Conservation (phyloP, 2,888 invertebrate genomes). For the Drosophila koepferae region DNA sequence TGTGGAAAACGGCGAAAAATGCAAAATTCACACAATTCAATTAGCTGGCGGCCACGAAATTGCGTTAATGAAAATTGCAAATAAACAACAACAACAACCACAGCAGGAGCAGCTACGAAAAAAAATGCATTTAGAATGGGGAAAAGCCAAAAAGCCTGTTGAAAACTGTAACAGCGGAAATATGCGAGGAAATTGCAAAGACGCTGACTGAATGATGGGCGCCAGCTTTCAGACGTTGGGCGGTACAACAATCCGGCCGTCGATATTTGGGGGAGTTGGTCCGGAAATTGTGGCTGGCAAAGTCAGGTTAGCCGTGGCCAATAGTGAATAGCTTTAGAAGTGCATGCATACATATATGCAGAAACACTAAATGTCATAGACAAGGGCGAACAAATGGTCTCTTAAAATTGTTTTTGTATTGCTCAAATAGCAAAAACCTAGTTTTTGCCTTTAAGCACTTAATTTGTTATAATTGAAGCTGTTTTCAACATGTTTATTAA, state of each 20-base stretch:
- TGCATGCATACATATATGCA: no score
- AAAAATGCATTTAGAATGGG: slow-evolving; percentile 41
- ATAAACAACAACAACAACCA: slow-evolving; percentile 64
- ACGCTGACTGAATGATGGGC: slow-evolving; percentile 62
- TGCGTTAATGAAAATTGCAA: slow-evolving; percentile 70
- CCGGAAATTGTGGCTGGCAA: slow-evolving; percentile 68
- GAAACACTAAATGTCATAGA: not conserved
- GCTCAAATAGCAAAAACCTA: not conserved
- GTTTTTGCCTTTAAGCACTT: slow-evolving; percentile 3
- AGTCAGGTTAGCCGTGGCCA: slow-evolving; percentile 3
- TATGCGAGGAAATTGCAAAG: slow-evolving; percentile 84
- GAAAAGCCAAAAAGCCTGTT: slow-evolving; percentile 60
- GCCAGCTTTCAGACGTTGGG: slow-evolving; percentile 11
- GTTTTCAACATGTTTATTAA: slow-evolving; percentile 53
- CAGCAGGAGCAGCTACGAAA: not conserved
- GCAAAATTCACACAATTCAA: slow-evolving; percentile 75
- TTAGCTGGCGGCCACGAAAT: slow-evolving; percentile 72
- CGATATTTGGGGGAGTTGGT: slow-evolving; percentile 16
- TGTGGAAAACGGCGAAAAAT: slow-evolving; percentile 17
- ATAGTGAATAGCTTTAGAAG: not conserved
- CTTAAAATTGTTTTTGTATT: not conserved
- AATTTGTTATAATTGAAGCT: slow-evolving; percentile 18
- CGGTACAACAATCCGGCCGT: slow-evolving; percentile 26
- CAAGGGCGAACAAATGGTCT: not conserved
- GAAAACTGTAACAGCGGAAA: slow-evolving; percentile 81